Evolutionary conservation across 1,140 invertebrate species (phyloP).

Genomic region (Lepidurus apus): DNA sequence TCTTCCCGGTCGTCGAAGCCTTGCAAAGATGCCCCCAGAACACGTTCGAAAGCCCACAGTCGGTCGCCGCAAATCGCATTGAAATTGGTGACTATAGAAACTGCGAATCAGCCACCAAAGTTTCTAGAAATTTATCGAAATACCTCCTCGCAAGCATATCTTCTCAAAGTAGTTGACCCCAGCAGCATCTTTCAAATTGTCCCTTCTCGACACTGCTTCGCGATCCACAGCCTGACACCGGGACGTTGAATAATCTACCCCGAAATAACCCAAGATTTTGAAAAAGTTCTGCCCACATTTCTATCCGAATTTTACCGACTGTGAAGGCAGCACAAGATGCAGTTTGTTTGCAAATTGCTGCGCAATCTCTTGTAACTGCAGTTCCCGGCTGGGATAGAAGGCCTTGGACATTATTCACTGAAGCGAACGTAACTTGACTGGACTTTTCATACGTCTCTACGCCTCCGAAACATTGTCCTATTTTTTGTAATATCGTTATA

Average conservation of each 20-base stretch:
- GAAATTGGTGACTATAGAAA: constrained; percentile 42
- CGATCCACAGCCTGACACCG: constrained; percentile 45
- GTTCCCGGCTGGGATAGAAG: constrained; percentile 47
- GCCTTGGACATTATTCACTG: constrained; percentile 41
- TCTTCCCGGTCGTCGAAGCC: constrained; percentile 49
- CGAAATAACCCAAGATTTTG: constrained; percentile 14
- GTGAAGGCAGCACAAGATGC: constrained; percentile 46
- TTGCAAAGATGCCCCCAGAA: constrained; percentile 47
- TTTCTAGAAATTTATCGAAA: constrained; percentile 22
- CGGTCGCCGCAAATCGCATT: constrained; percentile 49
- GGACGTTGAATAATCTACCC: constrained; percentile 46
- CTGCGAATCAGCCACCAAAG: constrained; percentile 9
- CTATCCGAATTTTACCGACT: constrained; percentile 41
- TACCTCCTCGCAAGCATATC: constrained; percentile 47
- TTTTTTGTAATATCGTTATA: background rate
- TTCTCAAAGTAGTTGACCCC: constrained; percentile 50
- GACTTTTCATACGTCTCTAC: constrained; percentile 50
- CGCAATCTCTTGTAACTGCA: constrained; percentile 48
- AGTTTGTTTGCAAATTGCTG: constrained; percentile 47
- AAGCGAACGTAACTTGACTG: constrained; percentile 43
- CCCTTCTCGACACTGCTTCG: constrained; percentile 42
- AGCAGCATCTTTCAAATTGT: constrained; percentile 42
- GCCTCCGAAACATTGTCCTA: constrained; percentile 49
- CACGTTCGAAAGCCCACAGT: constrained; percentile 51
- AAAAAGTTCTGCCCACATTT: background rate